These are phyloP conservation scores for Sarcophilus harrisii DNA, from an alignment of 2,797 vertebrate species.

Conservation along the genomic window DNA sequence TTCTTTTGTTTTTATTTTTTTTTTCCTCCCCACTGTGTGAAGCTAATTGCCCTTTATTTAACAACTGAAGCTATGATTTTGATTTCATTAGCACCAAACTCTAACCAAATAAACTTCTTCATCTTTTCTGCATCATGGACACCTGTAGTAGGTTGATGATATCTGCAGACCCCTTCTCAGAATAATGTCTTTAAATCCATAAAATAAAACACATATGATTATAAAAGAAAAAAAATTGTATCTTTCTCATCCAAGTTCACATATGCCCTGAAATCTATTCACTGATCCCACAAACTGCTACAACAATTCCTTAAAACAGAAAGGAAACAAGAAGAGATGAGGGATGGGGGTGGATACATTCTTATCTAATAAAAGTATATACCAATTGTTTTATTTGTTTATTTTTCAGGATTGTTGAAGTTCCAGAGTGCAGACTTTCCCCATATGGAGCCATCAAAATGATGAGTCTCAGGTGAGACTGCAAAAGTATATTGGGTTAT, in stretches of 20 bases:
- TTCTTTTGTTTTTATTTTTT: not conserved
- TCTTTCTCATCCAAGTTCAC: not conserved
- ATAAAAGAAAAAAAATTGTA: not conserved
- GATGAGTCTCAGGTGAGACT: too few relatives aligned
- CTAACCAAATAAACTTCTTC: not conserved
- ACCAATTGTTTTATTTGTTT: not conserved
- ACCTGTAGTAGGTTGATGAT: not conserved
- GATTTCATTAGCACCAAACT: not conserved
- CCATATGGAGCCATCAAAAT: too few relatives aligned
- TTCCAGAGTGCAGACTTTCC: too few relatives aligned
- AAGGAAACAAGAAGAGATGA: not conserved
- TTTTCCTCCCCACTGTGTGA: not conserved
- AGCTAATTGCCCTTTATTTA: not conserved
- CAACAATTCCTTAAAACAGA: not conserved
- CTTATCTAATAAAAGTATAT: not conserved
- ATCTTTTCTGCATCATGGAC: not conserved
- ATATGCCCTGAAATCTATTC: not conserved
- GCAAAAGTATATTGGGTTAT: too few relatives aligned
- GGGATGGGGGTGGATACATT: not conserved
- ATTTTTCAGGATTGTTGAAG: not conserved
- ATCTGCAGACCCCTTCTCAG: not conserved
- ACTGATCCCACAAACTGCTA: not conserved
- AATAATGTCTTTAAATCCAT: not conserved
- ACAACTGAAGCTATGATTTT: not conserved
- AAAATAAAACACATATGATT: not conserved